Evolutionary conservation across 2,888 invertebrate species (phyloP), one percentile per base, ranked within the genome.

Genomic region (Pristionchus entomophagus): DNA sequence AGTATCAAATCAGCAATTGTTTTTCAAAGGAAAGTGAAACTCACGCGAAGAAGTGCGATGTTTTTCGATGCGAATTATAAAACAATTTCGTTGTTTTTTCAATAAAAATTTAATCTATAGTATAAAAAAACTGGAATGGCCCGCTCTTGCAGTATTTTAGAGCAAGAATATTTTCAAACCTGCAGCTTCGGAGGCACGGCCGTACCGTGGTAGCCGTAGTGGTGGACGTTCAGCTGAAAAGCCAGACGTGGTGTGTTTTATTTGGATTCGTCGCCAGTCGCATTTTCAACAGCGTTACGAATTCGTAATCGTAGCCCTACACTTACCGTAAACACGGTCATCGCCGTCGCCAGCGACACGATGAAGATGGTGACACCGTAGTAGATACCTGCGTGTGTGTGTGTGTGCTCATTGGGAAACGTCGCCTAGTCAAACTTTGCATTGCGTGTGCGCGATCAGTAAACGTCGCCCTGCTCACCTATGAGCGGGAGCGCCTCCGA

Each of bases 401-500:
- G n/a, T n/a, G n/a, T n/a, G n/a, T n/a, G n/a, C n/a, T n/a, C n/a
- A n/a, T n/a, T n/a, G 45, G 45, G 49, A 84, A 69, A 45, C 29
- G 84, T 84, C 65, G 84, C 22, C 69, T 2, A 22, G 51, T 32
- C 6, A 53, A 2, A 59, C 10, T 80, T 80, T 51, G 22, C 49
- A 51, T 51, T 73, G 73, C 14, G 73, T 45, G 73, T 45, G 14
- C 38, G 0, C 38, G 0, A 38, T 4, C 59, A 29, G 38, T 81
- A 85, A 56, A 51, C 56, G 56, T 73, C 49, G 49, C 35, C 29
- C n/a, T 29, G 95, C 96, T 96, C 95, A 96, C 96, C 96, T 90
- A 97, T 96, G 78, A 97, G 95, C 0, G 97, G 97, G 14, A 96
- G 96, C 94, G 97, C 96, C 93, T 97, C 96, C 12, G 92, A 89